Evolutionary conservation across 2,113 vertebrate species (phyloP).

Genomic region (Ariopsis seemanni): DNA sequence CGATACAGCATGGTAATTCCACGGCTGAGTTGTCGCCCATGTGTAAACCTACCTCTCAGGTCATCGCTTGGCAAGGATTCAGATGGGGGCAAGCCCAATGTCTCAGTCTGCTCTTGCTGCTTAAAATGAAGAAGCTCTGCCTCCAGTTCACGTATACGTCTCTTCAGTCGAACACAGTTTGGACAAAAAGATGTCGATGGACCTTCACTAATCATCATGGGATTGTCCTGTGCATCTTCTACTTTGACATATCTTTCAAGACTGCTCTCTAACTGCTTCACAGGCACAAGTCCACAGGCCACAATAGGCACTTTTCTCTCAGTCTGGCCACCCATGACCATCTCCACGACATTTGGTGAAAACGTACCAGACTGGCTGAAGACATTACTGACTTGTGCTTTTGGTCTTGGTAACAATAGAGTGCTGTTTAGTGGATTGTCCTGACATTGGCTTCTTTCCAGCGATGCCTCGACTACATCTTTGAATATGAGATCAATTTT

Average conservation of each 20-base stretch:
- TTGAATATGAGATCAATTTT: slow-evolving; percentile 95
- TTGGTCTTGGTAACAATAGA: slow-evolving; percentile 69
- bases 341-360: slow-evolving; percentile 51
- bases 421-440: slow-evolving; percentile 73
- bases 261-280: slow-evolving; percentile 42
- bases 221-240: slow-evolving; percentile 79
- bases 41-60: slow-evolving; percentile 80
- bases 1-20: slow-evolving; percentile 30
- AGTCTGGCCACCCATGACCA: slow-evolving; percentile 61
- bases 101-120: slow-evolving; percentile 75
- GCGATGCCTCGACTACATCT: slow-evolving; percentile 86
- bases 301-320: slow-evolving; percentile 70
- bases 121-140: slow-evolving; percentile 86
- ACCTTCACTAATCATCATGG: slow-evolving; percentile 64
- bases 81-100: slow-evolving; percentile 70
- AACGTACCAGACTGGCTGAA: slow-evolving; percentile 66
- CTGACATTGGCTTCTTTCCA: slow-evolving; percentile 76
- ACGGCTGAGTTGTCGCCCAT: neutral
- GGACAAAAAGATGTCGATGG: slow-evolving; percentile 93
- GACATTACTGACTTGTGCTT: slow-evolving; percentile 71
- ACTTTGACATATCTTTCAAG: slow-evolving; percentile 69
- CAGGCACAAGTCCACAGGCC: slow-evolving; percentile 55
- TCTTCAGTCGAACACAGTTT: slow-evolving; percentile 90
- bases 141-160: slow-evolving; percentile 89
- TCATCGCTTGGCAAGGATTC: slow-evolving; percentile 85